Base-by-base conservation (phyloP, 2,113 vertebrate species). In the Maylandia zebra region DNA sequence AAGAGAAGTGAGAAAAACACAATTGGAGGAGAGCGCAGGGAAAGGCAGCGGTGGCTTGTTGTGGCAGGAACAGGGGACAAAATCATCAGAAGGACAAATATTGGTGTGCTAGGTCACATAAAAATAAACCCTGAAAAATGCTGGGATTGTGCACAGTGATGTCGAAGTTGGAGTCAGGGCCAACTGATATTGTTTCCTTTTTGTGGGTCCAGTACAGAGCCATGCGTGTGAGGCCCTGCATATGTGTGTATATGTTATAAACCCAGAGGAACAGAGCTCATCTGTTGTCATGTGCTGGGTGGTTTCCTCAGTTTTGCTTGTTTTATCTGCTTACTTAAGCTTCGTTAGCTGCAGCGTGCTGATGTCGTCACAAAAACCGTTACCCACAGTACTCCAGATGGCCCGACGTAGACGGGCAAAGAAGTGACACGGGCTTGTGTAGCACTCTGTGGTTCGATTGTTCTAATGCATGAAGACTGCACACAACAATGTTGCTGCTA, bases 1-100 rank as follows among this genome's bases (percentile, higher is more conserved):
- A 80, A 83, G 89, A 82, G 89, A 89, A 88, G 55, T 19, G 57
- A 90, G 90, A 88, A 89, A 92, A 90, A 90, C 88, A 41, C 83
- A 84, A 83, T 82, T 81, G 88, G 57, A 88, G 88, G 50, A 38
- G 87, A 85, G 85, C 1, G 34, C 41, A 14, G 61, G 79, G 48
- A 76, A 27, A 91, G 82, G 86, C 30, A 30, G 78, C 64, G 57
- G 84, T 79, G 85, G 74, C 76, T 89, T 80, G 84, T 69, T 57
- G 56, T 82, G 71, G 59, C 57, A 82, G 55, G 57, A 78, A 3
- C 30, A 5, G 56, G 10, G 34, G 59, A 66, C 11, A 57, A 43
- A 34, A 76, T 69, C 38, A 61, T 85, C 87, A 59, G 48, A 84
- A 50, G 57, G 30, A 87, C 12, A 71, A 56, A 55, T 22, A 41